phyloP scores from a whole-genome alignment of 2,888 invertebrate species.

The Oscheius sp. region DNA sequence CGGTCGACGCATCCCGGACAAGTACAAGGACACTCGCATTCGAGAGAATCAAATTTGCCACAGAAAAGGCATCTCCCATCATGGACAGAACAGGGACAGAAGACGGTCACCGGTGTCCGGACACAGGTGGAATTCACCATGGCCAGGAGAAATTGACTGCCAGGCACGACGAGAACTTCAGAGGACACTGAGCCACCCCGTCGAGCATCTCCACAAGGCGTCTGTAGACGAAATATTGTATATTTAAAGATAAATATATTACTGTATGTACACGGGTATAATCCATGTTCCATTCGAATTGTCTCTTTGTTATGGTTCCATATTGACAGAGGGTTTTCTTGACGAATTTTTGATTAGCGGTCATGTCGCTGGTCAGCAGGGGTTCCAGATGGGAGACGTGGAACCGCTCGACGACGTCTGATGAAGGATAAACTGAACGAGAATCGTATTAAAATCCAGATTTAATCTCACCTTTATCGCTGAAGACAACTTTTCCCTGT shows the following conservation, averaged over 20 bases:
- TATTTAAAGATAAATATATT: not conserved
- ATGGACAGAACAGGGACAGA: constrained; percentile 84
- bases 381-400: constrained; percentile 39
- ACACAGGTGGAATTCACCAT: constrained; percentile 37
- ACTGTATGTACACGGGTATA: constrained; percentile 38
- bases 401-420: constrained; percentile 39
- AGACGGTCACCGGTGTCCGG: constrained; percentile 74
- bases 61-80: constrained; percentile 90
- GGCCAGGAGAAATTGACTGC: constrained; percentile 33
- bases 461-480: constrained; percentile 29
- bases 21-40: constrained; percentile 90
- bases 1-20: constrained; percentile 30
- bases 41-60: constrained; percentile 91
- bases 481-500: constrained; percentile 29
- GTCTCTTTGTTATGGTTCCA: constrained; percentile 23
- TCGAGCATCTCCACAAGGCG: constrained; percentile 31
- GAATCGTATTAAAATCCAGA: not conserved
- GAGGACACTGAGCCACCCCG: constrained; percentile 24
- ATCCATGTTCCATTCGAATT: constrained; percentile 33
- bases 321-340: constrained; percentile 29
- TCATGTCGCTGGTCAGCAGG: constrained; percentile 33
- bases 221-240: constrained; percentile 11
- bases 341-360: constrained; percentile 20
- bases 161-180: constrained; percentile 30
- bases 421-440: not conserved